A percentile compares a stretch with the other conserved stretches of the same genome.
Conservation (phyloP, 2,797 vertebrate genomes). For the Geotrypetes seraphini region DNA sequence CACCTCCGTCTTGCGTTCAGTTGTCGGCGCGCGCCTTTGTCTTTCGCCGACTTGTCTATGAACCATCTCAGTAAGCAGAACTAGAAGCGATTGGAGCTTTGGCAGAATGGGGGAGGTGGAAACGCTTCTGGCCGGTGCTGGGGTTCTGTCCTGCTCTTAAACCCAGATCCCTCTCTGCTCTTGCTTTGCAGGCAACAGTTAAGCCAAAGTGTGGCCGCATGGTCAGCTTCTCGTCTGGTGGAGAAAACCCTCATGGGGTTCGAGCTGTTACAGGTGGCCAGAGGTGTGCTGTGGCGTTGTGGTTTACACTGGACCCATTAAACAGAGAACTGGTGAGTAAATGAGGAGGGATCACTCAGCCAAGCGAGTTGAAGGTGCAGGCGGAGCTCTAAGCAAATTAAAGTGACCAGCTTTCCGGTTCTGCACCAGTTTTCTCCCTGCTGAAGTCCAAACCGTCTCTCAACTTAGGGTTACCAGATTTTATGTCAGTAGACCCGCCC, state of each 20-base stretch:
- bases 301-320: constrained; percentile 93
- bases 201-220: constrained; percentile 87
- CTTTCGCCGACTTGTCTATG: too few relatives aligned
- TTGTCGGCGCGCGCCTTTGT: too few relatives aligned
- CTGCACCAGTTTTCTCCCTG: too few relatives aligned
- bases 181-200: constrained; percentile 71
- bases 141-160: neutral
- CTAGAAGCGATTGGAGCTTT: rapidly evolving
- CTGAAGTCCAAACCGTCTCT: too few relatives aligned
- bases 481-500: too few relatives aligned
- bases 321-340: constrained; percentile 85
- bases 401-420: too few relatives aligned
- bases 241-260: constrained; percentile 93
- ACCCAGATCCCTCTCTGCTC: neutral
- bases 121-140: rapidly evolving
- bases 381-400: too few relatives aligned
- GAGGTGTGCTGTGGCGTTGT: constrained; percentile 86
- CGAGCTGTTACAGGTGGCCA: constrained; percentile 88
- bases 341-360: too few relatives aligned
- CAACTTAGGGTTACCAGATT: too few relatives aligned
- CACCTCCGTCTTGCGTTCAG: too few relatives aligned
- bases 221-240: constrained; percentile 92
- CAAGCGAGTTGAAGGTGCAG: too few relatives aligned
- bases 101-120: too few relatives aligned
- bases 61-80: neutral